Conservation (phyloP, 1,140 invertebrate genomes). For the Drosophila grimshawi region DNA sequence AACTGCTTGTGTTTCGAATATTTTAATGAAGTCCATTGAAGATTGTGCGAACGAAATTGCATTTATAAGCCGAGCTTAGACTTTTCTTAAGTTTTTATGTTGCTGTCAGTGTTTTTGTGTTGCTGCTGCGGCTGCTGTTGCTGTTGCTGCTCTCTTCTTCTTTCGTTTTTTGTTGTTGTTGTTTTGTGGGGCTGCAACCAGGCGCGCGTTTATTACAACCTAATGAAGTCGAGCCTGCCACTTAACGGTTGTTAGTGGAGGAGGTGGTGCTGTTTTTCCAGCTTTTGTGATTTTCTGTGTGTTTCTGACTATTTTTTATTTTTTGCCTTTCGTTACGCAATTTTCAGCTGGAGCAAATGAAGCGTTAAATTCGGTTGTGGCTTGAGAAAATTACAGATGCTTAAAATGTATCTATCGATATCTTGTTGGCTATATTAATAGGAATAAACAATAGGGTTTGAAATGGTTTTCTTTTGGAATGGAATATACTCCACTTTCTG, state of each 20-base stretch:
- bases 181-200: slow-evolving; percentile 61
- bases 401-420: background rate
- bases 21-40: slow-evolving; percentile 83
- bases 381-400: background rate
- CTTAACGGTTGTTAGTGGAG: slow-evolving; percentile 69
- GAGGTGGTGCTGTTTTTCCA: slow-evolving; percentile 32
- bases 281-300: slow-evolving; percentile 5
- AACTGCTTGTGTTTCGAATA: slow-evolving; percentile 81
- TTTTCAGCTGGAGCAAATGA: slow-evolving; percentile 44
- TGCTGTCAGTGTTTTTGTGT: slow-evolving; percentile 64
- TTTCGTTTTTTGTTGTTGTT: slow-evolving; percentile 16
- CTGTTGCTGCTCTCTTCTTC: slow-evolving; percentile 10
- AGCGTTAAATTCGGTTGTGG: slow-evolving; percentile 45
- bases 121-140: background rate
- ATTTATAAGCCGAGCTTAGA: slow-evolving; percentile 78
- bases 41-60: slow-evolving; percentile 81
- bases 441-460: background rate
- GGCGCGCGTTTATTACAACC: slow-evolving; percentile 80
- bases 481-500: too few relatives aligned
- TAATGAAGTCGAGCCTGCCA: slow-evolving; percentile 81
- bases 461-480: too few relatives aligned
- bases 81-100: slow-evolving; percentile 72
- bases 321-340: slow-evolving; percentile 43
- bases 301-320: slow-evolving; percentile 5
- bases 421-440: background rate